Base-by-base conservation (phyloP, 1,140 invertebrate genomes). In the Conus betulinus region DNA sequence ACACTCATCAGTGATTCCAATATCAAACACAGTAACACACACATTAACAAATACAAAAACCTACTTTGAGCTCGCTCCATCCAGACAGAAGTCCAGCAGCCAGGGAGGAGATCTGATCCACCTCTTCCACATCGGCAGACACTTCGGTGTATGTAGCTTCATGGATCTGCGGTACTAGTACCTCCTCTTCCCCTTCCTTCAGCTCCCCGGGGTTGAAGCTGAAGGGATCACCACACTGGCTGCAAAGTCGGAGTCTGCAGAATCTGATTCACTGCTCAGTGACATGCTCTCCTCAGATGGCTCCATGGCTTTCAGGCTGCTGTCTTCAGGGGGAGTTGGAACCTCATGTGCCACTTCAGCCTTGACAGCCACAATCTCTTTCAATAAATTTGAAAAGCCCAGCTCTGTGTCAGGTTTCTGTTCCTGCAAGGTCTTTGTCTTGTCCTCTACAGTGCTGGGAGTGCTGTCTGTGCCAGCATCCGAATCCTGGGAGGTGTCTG, bases 31-130 rank as follows among this genome's bases (percentile, higher is more conserved):
- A 55, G n/a, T 27, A 51, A 23, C 85, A 74, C 10, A n/a, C n/a
- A 52, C 39, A 20, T 4, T 79, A 25, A 39, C 60, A 83, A 57
- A 82, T 57, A 15, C n/a, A 25, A 15, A 63, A 60, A 60, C 85
- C 67, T 90, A 95, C 93, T 94, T 98, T 98, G 20, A 99, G 96
- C 92, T 96, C 97, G 7, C 97, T 96, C 98, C 98, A 99, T 79
- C 96, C 96, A 27, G 97, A 96, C 74, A 98, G 91, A 27, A 98
- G 94, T 91, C 96, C 96, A 23, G 95, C 95, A 11, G 97, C 97
- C 23, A 97, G 93, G 71, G 86, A 82, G 10, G 89, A 88, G 17
- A 93, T 85, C 23, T 90, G 89, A 60, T 90, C 89, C 60, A 88
- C 87, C 17, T 81, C 79, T 53, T 81, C 79, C 4, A 23, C 39